Evolutionary conservation across 2,797 vertebrate species (phyloP).

Genomic region (Falco biarmicus): DNA sequence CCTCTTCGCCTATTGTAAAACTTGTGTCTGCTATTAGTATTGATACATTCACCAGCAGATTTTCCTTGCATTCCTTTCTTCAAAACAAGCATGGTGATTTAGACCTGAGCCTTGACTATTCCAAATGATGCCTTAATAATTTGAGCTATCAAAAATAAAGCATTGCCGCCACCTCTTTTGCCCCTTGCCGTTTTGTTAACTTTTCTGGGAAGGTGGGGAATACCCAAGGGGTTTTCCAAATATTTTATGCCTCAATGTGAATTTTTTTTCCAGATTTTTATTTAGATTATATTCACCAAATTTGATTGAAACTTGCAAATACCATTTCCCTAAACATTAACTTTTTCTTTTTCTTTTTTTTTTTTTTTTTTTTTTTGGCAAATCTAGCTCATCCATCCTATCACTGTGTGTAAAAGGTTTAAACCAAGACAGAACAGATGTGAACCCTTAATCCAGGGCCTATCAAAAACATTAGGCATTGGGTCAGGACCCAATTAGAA

Average conservation of each 20-base stretch:
- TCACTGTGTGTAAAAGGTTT: background rate
- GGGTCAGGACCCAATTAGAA: background rate
- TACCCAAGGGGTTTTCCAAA: background rate
- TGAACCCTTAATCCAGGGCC: background rate
- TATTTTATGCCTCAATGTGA: background rate
- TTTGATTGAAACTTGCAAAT: background rate
- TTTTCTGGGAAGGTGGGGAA: background rate
- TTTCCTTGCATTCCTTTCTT: background rate
- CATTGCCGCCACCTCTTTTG: background rate
- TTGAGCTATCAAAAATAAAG: background rate
- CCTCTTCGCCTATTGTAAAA: background rate
- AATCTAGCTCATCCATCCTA: background rate
- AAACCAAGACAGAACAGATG: background rate
- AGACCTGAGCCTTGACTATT: background rate
- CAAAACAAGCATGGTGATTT: background rate
- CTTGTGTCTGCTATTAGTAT: background rate
- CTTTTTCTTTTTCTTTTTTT: background rate
- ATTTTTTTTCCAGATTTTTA: background rate
- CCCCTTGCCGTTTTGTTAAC: background rate
- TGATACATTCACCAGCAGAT: background rate
- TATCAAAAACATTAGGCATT: background rate
- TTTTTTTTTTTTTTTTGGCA: background rate
- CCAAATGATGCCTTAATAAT: background rate
- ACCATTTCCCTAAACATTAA: background rate
- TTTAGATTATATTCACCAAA: background rate